Base-by-base conservation (phyloP, 2,113 vertebrate genomes). In the Clarias batrachus region DNA sequence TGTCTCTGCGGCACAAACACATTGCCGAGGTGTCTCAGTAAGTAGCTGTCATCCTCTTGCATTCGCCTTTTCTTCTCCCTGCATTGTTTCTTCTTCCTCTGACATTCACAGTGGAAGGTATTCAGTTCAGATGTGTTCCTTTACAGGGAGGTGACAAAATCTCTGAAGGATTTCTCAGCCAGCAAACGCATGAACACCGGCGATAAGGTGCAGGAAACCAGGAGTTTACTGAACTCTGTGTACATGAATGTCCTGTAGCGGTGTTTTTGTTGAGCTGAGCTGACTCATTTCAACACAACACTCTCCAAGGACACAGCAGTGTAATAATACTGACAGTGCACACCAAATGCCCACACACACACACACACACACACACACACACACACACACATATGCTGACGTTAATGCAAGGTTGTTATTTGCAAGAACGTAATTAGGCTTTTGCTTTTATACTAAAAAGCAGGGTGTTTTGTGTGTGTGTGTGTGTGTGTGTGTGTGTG, bases 121-220 rank as follows among this genome's bases (percentile, higher is more conserved):
- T 23, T 77, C 83, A 54, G 60, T 13, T 89, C 37, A 57, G 7
- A 19, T 54, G 19, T 87, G 52, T 68, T 87, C 11, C 12, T 80
- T 14, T 4, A 23, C 93, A 99, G 98, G 92, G 98, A 97, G 78
- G 98, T 99, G 85, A 99, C 98, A 23, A 96, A 97, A 0, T 99
- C 98, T 57, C 95, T 99, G 91, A 99, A 99, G 93, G 98, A 99
- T 3, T 99, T 99, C 93, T 99, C 98, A 77, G 96, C 97, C 41
- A 99, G 97, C 94, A 99, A 99, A 94, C 96, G 97, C 93, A 99
- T 99, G 98, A 98, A 97, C 89, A 99, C 98, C 12, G 98, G 98
- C 37, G 98, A 99, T 89, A 99, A 99, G 97, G 98, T 99, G 93
- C 23, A 86, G n/a, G 68, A 80, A 57, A 68, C 0, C 33, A 37